Evolutionary conservation across 2,113 vertebrate genomes (phyloP), one percentile per base, ranked within the genome.

Genomic region (Bubalus kerabau): DNA sequence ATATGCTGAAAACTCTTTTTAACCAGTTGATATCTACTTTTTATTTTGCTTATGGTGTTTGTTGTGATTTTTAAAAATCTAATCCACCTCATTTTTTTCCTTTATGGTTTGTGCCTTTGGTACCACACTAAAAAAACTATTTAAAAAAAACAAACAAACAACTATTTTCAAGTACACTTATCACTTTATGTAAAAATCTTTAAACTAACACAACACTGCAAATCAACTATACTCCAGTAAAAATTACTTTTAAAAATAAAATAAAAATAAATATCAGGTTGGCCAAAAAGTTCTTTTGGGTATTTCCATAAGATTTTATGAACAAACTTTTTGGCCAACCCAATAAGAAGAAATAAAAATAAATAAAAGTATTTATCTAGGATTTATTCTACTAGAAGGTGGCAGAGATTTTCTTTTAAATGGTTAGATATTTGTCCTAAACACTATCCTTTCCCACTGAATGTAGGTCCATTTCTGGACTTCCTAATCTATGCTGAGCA

Each of bases 181-280:
- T 94, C 80, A 60, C 36, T 95, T 95, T 85, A 93, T 78, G 28
- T 89, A 92, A 76, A 96, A 67, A 82, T 21, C 5, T 97, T 91
- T 97, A 88, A 36, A 67, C 17, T 67, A 71, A 80, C 15, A 48
- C 46, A 80, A 48, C 28, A 50, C 7, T 32, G 26, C 46, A 50
- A 32, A 80, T 80, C 76, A 80, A 50, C 43, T 30, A 80, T 80
- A 80, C 26, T 30, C 8, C 28, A 80, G 17, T 80, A 80, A 80
- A 80, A 80, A 19, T 30, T 80, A 80, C 46, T 50, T 80, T 80
- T 2, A 80, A 80, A 80, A 80, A 26, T 43, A 76, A 76, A 43
- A 43, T 28, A 78, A 78, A 78, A 76, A 30, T 28, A 48, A 80
- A 13, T 71, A 74, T 23, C n/a, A 40, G 19, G 67, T 40, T 74